Evolutionary conservation across 2,113 vertebrate species (phyloP).

Genomic region (Apteryx mantelli): DNA sequence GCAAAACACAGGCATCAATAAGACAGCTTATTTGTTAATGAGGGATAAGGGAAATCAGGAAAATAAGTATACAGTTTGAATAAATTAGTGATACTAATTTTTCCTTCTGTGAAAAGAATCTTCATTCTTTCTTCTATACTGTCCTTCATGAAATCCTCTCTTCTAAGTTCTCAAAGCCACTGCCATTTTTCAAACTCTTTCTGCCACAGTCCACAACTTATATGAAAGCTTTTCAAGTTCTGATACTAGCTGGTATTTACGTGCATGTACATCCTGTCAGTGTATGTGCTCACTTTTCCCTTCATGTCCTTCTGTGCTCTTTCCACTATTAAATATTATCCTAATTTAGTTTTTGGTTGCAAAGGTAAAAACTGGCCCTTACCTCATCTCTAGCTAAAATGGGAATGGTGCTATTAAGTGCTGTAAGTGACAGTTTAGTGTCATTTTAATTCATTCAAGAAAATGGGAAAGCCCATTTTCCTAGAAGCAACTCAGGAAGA

Average conservation of each 20-base stretch:
- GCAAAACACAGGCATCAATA: neutral
- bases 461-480: neutral
- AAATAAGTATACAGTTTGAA: neutral
- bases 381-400: neutral
- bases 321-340: neutral
- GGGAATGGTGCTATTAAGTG: fast-evolving
- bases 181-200: neutral
- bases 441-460: neutral
- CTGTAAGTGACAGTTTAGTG: neutral
- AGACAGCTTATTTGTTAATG: neutral
- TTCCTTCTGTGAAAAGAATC: neutral
- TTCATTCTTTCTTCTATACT: neutral
- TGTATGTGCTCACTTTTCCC: neutral
- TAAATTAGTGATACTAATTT: neutral
- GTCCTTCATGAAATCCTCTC: neutral
- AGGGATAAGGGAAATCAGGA: neutral
- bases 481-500: neutral
- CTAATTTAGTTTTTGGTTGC: neutral
- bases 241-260: neutral
- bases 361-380: neutral
- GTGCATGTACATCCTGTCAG: neutral
- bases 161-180: neutral
- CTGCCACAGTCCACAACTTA: neutral
- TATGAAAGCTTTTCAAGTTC: neutral
- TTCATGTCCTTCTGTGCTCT: neutral